Evolutionary conservation across 2,113 vertebrate species (phyloP).

Genomic region (Lamprotornis superbus): DNA sequence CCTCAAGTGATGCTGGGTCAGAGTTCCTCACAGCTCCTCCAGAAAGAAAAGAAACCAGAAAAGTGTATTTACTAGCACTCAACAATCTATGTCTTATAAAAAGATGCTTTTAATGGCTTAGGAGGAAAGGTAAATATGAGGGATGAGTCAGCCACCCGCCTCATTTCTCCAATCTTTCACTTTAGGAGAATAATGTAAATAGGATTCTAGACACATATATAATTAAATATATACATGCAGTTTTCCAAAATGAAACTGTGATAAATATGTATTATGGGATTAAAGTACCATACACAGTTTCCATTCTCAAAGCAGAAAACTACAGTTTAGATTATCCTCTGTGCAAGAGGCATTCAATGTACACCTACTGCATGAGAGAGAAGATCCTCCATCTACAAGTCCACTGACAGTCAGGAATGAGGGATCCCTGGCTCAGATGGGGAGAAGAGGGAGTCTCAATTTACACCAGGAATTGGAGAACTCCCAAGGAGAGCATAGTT

Average conservation of each 20-base stretch:
- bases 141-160: accelerated
- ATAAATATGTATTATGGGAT: not conserved
- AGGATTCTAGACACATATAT: not conserved
- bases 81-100: not conserved
- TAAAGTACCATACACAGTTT: not conserved
- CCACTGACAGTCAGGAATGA: not conserved
- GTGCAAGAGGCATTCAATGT: not conserved
- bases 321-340: not conserved
- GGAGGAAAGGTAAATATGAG: not conserved
- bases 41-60: not conserved
- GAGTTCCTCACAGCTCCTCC: not conserved
- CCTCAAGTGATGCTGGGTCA: not conserved
- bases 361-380: not conserved
- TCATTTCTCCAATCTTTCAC: not conserved
- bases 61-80: not conserved
- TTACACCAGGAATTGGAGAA: not conserved
- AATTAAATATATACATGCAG: not conserved
- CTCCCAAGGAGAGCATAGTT: not conserved
- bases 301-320: not conserved
- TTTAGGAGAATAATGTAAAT: not conserved
- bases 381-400: not conserved
- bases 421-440: not conserved
- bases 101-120: not conserved
- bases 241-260: not conserved
- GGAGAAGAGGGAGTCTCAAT: not conserved